Evolutionary conservation across 2,888 invertebrate species (phyloP).

Genomic region (Euzetes globulus): DNA sequence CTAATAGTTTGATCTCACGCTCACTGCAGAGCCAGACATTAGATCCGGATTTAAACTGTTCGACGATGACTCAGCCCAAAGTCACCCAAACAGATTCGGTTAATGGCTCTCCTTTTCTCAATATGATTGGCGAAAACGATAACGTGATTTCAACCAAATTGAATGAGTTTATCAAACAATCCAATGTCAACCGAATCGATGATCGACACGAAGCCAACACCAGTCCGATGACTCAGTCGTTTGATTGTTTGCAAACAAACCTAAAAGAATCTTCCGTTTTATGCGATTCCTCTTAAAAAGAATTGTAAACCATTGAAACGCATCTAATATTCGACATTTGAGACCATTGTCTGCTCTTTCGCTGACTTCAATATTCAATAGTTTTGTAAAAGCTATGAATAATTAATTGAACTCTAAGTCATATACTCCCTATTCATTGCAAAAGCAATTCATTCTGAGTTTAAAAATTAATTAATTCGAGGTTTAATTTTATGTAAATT

Average conservation of each 20-base stretch:
- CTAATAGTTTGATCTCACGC: conserved; percentile 10
- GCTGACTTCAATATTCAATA: neutral
- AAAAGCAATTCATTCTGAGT: conserved; percentile 24
- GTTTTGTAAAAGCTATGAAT: conserved; percentile 25
- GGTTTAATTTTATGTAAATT: conserved; percentile 11
- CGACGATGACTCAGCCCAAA: conserved; percentile 15
- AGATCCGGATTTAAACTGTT: neutral
- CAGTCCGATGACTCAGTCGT: neutral
- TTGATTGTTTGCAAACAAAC: neutral
- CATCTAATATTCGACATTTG: neutral
- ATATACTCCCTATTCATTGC: conserved; percentile 20
- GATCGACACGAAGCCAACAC: neutral
- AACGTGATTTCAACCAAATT: neutral
- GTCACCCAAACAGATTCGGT: conserved; percentile 4
- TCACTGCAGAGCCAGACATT: neutral
- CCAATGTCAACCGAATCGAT: neutral
- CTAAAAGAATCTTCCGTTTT: conserved; percentile 17
- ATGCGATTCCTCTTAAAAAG: conserved; percentile 4
- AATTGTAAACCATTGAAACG: neutral
- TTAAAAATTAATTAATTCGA: conserved; percentile 7
- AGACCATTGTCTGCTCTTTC: neutral
- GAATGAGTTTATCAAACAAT: neutral
- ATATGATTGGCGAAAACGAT: neutral
- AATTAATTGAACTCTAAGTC: conserved; percentile 20
- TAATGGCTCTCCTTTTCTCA: neutral